Evolutionary conservation across 1,140 invertebrate genomes (phyloP), one percentile per base, ranked within the genome.

Genomic region (Euglossa dilemma): DNA sequence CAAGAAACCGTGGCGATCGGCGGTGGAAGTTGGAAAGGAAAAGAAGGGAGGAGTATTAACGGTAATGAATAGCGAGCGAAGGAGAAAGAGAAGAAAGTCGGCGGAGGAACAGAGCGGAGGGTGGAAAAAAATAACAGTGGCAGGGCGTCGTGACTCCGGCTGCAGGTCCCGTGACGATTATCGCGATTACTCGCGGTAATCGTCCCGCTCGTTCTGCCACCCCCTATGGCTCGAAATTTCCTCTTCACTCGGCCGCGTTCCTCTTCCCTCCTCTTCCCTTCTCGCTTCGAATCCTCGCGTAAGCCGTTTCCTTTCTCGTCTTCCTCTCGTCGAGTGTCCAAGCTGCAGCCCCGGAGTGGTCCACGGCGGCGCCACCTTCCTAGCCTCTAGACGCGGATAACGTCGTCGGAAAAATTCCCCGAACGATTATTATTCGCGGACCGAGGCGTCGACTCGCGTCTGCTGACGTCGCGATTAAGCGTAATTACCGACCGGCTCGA

Each of bases 131-230:
- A 86, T 76, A 77, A 80, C 54, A 69, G 54, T 50, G 43, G 20
- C 50, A n/a, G 64, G 47, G 56, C 91, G 87, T 91, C 90, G 90
- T 85, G 88, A 91, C 88, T 89, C 78, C 84, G 76, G 66, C 79
- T 83, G 74, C 72, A 84, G 74, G 88, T 89, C 82, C 82, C 80
- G 85, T 86, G 84, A 89, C 74, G 87, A 89, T 89, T 89, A 89
- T 88, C 87, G 52, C 81, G 78, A 88, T 89, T 89, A 89, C 81
- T 86, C 87, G 64, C 76, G 36, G 77, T 88, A 86, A 89, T 89
- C 84, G 83, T 75, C 54, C 61, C n/a, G 66, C 66, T 69, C 66
- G 45, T 43, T n/a, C 28, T 63, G 11, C 28, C 20, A 11, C 7
- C 12, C 11, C 23, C 54, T 7, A 43, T 43, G 25, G 16, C 64